These are phyloP conservation scores for Ectemnius continuus DNA, from an alignment of 2,888 invertebrate genomes.

Conservation along the genomic window DNA sequence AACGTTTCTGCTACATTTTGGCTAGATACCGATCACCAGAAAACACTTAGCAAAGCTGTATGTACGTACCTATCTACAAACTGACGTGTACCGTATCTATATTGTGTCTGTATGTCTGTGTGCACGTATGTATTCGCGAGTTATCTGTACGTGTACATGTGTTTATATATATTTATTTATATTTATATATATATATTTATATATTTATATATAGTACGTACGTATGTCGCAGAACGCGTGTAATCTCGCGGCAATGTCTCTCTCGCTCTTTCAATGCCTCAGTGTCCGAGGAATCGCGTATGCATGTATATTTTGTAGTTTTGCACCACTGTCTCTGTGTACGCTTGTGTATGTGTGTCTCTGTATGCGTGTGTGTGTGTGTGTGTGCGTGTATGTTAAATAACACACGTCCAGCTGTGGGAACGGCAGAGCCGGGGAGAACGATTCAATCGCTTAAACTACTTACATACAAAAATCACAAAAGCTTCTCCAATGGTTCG, in stretches of 20 bases:
- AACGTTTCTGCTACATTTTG: conserved; percentile 76
- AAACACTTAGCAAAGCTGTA: conserved; percentile 77
- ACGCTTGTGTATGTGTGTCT: conserved; percentile 5
- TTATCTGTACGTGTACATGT: conserved; percentile 20
- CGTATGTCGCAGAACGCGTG: no score
- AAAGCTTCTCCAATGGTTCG: conserved; percentile 39
- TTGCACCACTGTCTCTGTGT: no score
- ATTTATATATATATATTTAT: not conserved
- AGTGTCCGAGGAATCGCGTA: conserved; percentile 28
- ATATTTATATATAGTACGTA: no score
- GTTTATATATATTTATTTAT: conserved; percentile 1
- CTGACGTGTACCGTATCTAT: conserved; percentile 61
- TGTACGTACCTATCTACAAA: conserved; percentile 75
- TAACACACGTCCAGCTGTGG: conserved; percentile 40
- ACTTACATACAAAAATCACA: conserved; percentile 59
- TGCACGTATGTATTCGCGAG: conserved; percentile 16
- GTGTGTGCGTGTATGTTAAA: conserved; percentile 43
- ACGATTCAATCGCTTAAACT: conserved; percentile 27
- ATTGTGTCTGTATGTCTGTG: conserved; percentile 29
- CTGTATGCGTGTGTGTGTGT: conserved; percentile 35
- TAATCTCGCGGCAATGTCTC: not conserved
- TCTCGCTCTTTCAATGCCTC: conserved; percentile 13
- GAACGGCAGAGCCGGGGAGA: conserved; percentile 43
- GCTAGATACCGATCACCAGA: conserved; percentile 77
- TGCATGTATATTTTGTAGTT: conserved; percentile 28